Conservation (phyloP, 2,797 vertebrate species). For the Chrysocyon brachyurus region DNA sequence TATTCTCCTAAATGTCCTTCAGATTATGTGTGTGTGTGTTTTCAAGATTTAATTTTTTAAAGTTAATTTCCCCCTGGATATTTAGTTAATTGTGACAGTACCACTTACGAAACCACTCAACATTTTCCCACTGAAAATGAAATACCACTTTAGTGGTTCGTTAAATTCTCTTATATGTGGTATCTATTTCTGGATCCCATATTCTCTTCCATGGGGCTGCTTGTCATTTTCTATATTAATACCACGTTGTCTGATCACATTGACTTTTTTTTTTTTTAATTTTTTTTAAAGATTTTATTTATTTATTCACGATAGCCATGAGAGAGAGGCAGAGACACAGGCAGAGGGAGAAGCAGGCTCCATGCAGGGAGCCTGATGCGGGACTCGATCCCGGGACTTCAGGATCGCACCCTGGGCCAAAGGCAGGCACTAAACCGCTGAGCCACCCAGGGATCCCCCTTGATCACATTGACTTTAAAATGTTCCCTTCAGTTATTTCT, state of each 20-base stretch:
- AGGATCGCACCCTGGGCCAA: no score
- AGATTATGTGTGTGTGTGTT: not conserved
- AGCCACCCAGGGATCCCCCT: no score
- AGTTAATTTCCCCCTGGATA: not conserved
- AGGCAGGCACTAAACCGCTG: no score
- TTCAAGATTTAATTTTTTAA: not conserved
- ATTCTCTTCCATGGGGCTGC: not conserved
- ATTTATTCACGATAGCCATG: no score
- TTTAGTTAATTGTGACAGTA: not conserved
- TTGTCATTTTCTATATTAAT: not conserved
- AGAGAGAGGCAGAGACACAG: no score
- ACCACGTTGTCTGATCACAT: not conserved
- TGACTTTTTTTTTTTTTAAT: not conserved
- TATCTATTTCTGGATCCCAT: not conserved
- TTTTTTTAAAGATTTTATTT: no score
- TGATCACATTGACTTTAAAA: not conserved
- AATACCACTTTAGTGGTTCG: not conserved
- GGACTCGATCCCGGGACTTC: no score
- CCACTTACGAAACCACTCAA: not conserved
- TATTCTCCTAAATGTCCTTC: not conserved
- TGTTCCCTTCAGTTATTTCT: not conserved
- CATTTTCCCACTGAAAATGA: not conserved
- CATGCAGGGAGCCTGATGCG: no score
- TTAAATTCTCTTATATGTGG: not conserved
- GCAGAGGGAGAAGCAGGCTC: no score